Evolutionary conservation across 2,888 invertebrate genomes (phyloP).

Genomic region (Chrysolina americana): DNA sequence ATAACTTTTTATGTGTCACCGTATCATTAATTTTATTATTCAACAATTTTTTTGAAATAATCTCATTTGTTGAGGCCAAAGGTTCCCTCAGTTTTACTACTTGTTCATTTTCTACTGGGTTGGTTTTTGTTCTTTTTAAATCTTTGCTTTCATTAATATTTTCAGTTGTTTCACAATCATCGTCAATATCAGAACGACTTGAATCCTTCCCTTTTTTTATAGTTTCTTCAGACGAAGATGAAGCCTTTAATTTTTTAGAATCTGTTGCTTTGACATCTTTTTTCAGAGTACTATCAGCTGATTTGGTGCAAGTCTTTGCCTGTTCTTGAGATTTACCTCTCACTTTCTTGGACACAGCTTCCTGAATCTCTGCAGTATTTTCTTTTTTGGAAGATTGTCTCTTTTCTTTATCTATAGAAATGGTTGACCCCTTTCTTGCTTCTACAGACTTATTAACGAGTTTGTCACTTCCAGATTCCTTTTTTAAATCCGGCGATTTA

Average conservation of each 20-base stretch:
- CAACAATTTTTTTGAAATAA: neutral
- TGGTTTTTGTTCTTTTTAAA: neutral
- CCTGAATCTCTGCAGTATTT: neutral
- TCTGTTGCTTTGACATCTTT: neutral
- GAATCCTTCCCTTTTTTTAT: neutral
- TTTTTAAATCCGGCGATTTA: slow-evolving; percentile 22
- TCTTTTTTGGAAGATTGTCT: slow-evolving; percentile 16
- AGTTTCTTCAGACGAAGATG: neutral
- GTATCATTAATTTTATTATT: neutral
- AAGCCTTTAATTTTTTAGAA: neutral
- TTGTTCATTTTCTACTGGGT: neutral
- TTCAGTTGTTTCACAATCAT: neutral
- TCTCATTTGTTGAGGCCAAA: neutral
- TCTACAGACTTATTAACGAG: neutral
- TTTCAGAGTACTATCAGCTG: neutral
- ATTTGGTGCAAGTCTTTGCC: neutral
- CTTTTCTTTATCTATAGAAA: slow-evolving; percentile 13
- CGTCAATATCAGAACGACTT: neutral
- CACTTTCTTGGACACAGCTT: neutral
- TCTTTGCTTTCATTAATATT: neutral
- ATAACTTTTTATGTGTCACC: neutral
- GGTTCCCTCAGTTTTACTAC: neutral
- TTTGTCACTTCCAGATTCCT: slow-evolving; percentile 29
- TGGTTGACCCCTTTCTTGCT: neutral
- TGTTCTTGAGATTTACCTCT: slow-evolving; percentile 19